These are phyloP conservation scores for Subanguina moxae DNA, from an alignment of 1,140 invertebrate genomes.

Conservation along the genomic window DNA sequence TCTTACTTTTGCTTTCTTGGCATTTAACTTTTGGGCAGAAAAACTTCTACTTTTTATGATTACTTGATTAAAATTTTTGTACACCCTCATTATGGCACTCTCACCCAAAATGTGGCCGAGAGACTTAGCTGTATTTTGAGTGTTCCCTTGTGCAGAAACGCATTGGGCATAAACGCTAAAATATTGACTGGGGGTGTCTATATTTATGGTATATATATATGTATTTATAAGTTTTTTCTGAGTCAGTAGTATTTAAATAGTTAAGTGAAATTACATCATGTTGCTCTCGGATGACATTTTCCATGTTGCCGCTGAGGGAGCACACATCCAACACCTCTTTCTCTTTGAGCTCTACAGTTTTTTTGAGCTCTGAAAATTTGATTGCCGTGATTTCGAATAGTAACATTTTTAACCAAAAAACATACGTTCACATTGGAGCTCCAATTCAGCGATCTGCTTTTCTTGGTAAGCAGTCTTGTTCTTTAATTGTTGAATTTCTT, in stretches of 20 bases:
- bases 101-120: no score
- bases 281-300: slow-evolving; percentile 15
- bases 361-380: slow-evolving; percentile 5
- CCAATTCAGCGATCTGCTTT: slow-evolving; percentile 31
- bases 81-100: no score
- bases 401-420: neutral
- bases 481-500: slow-evolving; percentile 32
- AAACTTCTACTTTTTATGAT: no score
- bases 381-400: neutral
- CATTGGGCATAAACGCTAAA: no score
- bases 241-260: neutral
- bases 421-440: slow-evolving; percentile 16
- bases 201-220: no score
- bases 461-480: slow-evolving; percentile 33
- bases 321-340: slow-evolving; percentile 21
- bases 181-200: no score
- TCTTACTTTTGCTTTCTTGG: no score
- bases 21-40: no score
- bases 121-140: no score
- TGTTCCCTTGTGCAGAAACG: no score
- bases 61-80: no score
- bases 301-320: slow-evolving; percentile 18
- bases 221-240: neutral
- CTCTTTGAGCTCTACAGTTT: slow-evolving; percentile 20
- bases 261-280: neutral